Percentiles rank a stretch among this genome's conserved stretches.
phyloP scores from a whole-genome alignment of 2,797 vertebrate genomes.

The Vultur gryphus region DNA sequence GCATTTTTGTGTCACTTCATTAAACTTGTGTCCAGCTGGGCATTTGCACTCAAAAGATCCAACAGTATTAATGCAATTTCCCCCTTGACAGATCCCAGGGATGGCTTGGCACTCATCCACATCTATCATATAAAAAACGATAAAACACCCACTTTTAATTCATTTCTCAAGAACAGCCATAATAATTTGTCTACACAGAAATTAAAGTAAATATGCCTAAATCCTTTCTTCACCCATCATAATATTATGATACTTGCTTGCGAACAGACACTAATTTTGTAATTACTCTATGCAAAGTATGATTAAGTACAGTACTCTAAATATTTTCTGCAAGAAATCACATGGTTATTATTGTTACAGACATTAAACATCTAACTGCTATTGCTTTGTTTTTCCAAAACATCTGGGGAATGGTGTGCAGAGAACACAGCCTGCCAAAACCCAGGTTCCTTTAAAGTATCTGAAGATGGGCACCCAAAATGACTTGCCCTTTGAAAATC shows the following conservation, averaged over 20 bases:
- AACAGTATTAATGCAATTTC: slow-evolving; percentile 98
- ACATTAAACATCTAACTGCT: slow-evolving; percentile 21
- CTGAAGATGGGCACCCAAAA: background rate
- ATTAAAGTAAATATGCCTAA: slow-evolving; percentile 25
- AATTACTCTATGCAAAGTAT: slow-evolving; percentile 22
- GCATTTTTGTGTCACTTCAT: slow-evolving; percentile 96
- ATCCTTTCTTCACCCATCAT: background rate
- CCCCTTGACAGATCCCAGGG: slow-evolving; percentile 96
- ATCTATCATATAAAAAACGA: slow-evolving; percentile 78
- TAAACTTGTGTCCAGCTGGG: slow-evolving; percentile 97
- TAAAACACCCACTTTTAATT: slow-evolving; percentile 35
- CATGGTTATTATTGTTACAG: slow-evolving; percentile 34
- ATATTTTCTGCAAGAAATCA: slow-evolving; percentile 38
- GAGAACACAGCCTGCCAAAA: slow-evolving; percentile 28
- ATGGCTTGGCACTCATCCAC: slow-evolving; percentile 99
- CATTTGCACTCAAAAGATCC: slow-evolving; percentile 99
- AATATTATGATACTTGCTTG: slow-evolving; percentile 25
- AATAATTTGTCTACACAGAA: slow-evolving; percentile 35
- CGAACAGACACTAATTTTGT: slow-evolving; percentile 32
- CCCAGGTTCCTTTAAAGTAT: background rate
- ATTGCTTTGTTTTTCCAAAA: slow-evolving; percentile 29
- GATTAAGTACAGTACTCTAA: slow-evolving; percentile 37
- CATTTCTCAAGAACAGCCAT: slow-evolving; percentile 38
- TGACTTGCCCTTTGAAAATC: background rate
- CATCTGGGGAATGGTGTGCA: slow-evolving; percentile 34